Percentiles rank a stretch among this genome's conserved stretches.
Conservation (phyloP, 2,888 invertebrate species). For the Sinhomidia bicolor region DNA sequence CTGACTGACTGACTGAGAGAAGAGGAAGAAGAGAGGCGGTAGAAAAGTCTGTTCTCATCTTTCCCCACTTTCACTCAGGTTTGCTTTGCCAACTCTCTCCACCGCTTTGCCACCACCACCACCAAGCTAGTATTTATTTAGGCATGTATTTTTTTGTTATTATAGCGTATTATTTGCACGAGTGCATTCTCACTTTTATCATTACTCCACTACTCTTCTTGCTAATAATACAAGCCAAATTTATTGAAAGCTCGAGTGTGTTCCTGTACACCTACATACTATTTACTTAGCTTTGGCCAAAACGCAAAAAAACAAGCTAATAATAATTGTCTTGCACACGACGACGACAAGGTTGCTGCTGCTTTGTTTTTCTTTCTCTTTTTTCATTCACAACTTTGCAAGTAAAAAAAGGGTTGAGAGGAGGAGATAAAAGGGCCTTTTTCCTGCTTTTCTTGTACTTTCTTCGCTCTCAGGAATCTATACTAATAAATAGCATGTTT, state of each 20-base stretch:
- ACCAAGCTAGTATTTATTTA: too few species aligned
- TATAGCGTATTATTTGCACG: too few species aligned
- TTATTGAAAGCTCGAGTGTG: background rate
- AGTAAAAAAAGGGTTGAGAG: background rate
- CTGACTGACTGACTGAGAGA: too few species aligned
- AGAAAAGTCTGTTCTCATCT: slow-evolving; percentile 14
- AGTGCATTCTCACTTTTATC: background rate
- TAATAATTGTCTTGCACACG: background rate
- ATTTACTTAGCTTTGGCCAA: background rate
- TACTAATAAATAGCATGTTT: background rate
- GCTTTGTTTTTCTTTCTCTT: background rate
- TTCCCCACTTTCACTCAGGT: slow-evolving; percentile 15
- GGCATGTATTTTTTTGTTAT: too few species aligned
- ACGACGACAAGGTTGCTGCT: background rate
- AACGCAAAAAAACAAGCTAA: too few species aligned
- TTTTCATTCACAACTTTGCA: background rate
- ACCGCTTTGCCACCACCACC: too few species aligned
- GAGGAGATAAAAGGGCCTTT: background rate
- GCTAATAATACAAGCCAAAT: background rate
- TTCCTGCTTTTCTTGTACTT: background rate
- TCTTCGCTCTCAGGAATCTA: background rate
- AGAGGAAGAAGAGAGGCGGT: too few species aligned
- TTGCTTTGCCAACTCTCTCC: too few species aligned
- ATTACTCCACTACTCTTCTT: background rate
- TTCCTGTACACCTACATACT: background rate